Conservation (phyloP, 2,797 vertebrate genomes). For the Carcharodon carcharias region DNA sequence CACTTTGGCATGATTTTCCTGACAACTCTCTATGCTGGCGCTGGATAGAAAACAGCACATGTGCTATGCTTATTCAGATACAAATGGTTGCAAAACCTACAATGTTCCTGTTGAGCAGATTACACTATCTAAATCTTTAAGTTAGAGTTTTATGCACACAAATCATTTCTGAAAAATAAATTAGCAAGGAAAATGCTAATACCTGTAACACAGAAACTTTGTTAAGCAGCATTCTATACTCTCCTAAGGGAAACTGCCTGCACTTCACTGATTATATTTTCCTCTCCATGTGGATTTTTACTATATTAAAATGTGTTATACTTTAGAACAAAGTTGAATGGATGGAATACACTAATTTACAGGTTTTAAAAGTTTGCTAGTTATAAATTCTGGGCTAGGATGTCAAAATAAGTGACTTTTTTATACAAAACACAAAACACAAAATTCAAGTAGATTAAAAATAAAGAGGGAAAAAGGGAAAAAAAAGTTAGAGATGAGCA, state of each 20-base stretch:
- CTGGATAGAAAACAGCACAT: not conserved
- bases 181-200: not conserved
- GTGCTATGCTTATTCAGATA: not conserved
- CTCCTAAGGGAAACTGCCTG: not conserved
- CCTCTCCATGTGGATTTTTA: slow-evolving; percentile 2
- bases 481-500: slow-evolving; percentile 33
- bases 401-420: slow-evolving; percentile 14
- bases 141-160: not conserved
- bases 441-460: slow-evolving; percentile 24
- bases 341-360: not conserved
- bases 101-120: not conserved
- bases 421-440: slow-evolving; percentile 16
- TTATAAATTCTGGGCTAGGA: slow-evolving; percentile 1
- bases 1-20: not conserved
- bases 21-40: not conserved
- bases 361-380: not conserved
- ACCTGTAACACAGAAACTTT: not conserved
- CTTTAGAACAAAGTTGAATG: slow-evolving; percentile 30
- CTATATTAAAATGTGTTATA: slow-evolving; percentile 11
- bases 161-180: not conserved
- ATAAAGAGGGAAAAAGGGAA: slow-evolving; percentile 1
- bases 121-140: not conserved
- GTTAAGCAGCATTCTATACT: not conserved
- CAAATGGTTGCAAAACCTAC: not conserved
- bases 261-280: not conserved